phyloP scores from a whole-genome alignment of 1,140 invertebrate species.

The Diorhabda carinulata region DNA sequence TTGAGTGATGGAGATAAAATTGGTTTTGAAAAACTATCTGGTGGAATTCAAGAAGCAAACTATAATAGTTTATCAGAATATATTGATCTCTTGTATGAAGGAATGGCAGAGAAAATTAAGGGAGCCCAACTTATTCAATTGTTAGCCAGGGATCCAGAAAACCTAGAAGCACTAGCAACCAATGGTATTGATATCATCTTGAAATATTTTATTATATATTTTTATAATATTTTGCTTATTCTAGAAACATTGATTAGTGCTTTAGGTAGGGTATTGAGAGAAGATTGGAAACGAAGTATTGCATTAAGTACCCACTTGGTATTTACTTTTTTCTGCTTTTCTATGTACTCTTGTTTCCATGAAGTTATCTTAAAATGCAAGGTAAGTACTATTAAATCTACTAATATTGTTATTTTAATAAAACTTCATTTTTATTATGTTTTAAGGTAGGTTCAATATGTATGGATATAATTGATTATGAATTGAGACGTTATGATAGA shows the following conservation, averaged over 20 bases:
- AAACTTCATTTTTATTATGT: constrained; percentile 34
- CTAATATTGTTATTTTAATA: neutral
- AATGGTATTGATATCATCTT: constrained; percentile 64
- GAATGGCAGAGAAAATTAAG: constrained; percentile 86
- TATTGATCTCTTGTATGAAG: constrained; percentile 95
- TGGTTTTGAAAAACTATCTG: constrained; percentile 13
- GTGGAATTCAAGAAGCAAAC: constrained; percentile 49
- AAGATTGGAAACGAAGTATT: constrained; percentile 95
- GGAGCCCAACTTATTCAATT: constrained; percentile 89
- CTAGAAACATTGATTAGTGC: constrained; percentile 94
- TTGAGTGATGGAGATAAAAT: constrained; percentile 30
- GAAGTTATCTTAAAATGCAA: constrained; percentile 86
- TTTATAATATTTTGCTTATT: constrained; percentile 35
- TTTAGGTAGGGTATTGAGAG: constrained; percentile 86
- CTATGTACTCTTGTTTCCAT: constrained; percentile 94
- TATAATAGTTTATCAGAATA: constrained; percentile 89
- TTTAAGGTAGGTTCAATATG: constrained; percentile 87
- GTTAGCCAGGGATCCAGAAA: constrained; percentile 87
- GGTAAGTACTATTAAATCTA: constrained; percentile 50
- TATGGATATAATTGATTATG: constrained; percentile 94
- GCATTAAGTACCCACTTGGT: constrained; percentile 96
- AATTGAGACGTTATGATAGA: constrained; percentile 86
- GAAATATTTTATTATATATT: constrained; percentile 7
- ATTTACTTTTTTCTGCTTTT: constrained; percentile 96
- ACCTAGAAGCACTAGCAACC: constrained; percentile 86